A percentile compares a stretch with the other conserved stretches of the same genome.
These are phyloP conservation scores for Pogonocherus hispidulus DNA, from an alignment of 2,888 invertebrate genomes.

Conservation along the genomic window DNA sequence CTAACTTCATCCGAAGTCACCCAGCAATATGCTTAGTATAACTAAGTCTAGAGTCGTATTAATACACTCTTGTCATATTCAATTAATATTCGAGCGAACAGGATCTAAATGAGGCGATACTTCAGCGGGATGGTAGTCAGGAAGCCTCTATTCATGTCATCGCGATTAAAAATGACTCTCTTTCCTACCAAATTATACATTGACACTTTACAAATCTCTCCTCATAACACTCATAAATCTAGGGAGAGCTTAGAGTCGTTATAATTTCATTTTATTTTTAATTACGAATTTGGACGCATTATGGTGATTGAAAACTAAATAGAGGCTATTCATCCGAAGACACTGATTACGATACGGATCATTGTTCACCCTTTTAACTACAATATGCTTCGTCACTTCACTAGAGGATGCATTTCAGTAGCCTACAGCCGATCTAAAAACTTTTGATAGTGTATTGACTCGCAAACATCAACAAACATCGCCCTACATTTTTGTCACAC, in stretches of 20 bases:
- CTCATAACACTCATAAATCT: slow-evolving; percentile 53
- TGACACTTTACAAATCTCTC: slow-evolving; percentile 68
- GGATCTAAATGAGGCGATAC: slow-evolving; percentile 66
- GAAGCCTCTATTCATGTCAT: slow-evolving; percentile 67
- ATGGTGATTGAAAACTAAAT: slow-evolving; percentile 15
- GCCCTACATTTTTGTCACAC: no score
- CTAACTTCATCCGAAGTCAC: slow-evolving; percentile 51
- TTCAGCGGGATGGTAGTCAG: slow-evolving; percentile 61
- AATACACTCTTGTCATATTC: slow-evolving; percentile 67
- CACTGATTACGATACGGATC: neutral
- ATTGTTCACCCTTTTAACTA: neutral
- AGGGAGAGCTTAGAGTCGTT: slow-evolving; percentile 33
- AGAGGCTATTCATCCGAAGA: slow-evolving; percentile 7
- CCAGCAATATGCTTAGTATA: slow-evolving; percentile 58
- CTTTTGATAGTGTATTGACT: no score
- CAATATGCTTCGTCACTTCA: slow-evolving; percentile 4
- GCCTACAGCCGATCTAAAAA: no score
- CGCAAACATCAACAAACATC: no score
- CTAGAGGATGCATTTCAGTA: neutral
- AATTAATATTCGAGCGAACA: slow-evolving; percentile 66
- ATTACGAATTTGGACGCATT: slow-evolving; percentile 18
- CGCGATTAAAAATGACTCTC: slow-evolving; percentile 67
- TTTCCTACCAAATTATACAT: slow-evolving; percentile 67
- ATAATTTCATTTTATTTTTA: slow-evolving; percentile 38
- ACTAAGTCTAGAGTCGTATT: slow-evolving; percentile 63